These are phyloP conservation scores for Perca schrenkii DNA, from an alignment of 2,113 vertebrate species.

Conservation along the genomic window DNA sequence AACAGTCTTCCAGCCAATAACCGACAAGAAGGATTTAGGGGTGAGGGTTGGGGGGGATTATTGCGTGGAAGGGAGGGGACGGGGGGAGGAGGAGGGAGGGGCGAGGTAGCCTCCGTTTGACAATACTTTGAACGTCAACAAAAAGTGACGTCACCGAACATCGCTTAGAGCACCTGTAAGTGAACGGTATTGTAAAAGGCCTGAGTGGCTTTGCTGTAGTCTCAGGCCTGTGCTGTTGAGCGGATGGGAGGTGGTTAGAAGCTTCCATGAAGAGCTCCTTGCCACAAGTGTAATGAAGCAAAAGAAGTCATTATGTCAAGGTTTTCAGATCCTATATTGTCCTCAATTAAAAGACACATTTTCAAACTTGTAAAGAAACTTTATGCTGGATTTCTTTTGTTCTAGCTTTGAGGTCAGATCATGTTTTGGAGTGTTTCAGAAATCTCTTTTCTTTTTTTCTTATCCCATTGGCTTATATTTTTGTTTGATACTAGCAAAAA, in stretches of 20 bases:
- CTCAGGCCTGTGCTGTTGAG: too few relatives aligned
- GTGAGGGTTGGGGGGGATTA: too few relatives aligned
- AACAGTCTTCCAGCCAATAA: too few relatives aligned
- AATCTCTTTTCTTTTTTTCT: not conserved
- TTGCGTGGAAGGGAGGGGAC: too few relatives aligned
- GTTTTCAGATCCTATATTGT: not conserved
- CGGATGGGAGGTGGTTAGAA: not conserved
- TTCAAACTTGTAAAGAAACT: not conserved
- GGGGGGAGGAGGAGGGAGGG: too few relatives aligned
- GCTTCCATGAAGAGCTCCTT: not conserved
- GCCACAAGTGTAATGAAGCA: not conserved
- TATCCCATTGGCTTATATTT: not conserved
- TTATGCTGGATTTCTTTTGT: not conserved
- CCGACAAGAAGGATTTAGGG: too few relatives aligned
- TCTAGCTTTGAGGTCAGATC: not conserved
- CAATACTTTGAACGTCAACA: too few relatives aligned
- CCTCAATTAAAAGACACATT: not conserved
- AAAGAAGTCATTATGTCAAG: not conserved
- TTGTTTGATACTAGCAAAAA: not conserved
- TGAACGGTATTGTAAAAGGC: not conserved
- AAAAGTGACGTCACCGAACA: too few relatives aligned
- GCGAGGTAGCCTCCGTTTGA: too few relatives aligned
- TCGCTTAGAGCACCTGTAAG: not conserved
- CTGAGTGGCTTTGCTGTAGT: not conserved
- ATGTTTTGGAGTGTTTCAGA: not conserved